Conservation (phyloP, 2,888 invertebrate species). For the Mesorhabditis spiculigera region DNA sequence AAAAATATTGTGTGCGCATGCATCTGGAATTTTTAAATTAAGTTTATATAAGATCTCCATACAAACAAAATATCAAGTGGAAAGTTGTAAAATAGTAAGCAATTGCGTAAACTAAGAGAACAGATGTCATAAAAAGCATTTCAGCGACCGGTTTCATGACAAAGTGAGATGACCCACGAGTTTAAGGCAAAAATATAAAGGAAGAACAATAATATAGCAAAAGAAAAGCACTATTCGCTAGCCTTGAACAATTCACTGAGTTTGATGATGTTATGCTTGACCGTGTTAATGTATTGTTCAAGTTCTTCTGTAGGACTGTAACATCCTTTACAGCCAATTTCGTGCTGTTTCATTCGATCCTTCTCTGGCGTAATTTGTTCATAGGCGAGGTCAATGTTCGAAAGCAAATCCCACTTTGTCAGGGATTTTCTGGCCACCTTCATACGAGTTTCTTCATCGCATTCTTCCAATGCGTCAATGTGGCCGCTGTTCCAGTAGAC, state of each 20-base stretch:
- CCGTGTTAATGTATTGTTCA: constrained; percentile 18
- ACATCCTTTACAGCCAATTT: constrained; percentile 15
- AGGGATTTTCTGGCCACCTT: constrained; percentile 18
- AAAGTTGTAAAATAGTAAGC: no score
- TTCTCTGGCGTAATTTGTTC: constrained; percentile 22
- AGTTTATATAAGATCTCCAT: no score
- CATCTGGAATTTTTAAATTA: no score
- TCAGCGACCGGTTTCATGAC: no score
- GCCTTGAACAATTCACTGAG: constrained; percentile 15
- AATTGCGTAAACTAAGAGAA: no score
- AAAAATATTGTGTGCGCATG: no score
- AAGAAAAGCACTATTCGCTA: not conserved
- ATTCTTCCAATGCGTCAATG: constrained; percentile 21
- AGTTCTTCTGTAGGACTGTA: constrained; percentile 23
- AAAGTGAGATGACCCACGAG: no score
- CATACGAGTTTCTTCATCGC: constrained; percentile 18
- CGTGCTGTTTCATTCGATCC: constrained; percentile 19
- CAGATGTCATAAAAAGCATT: no score
- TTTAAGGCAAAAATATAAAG: no score
- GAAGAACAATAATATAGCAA: no score
- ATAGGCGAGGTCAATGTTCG: constrained; percentile 20
- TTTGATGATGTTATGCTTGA: constrained; percentile 21
- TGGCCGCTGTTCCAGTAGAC: constrained; percentile 17
- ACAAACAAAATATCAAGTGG: no score
- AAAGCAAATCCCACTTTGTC: constrained; percentile 19